Base-by-base conservation (phyloP, 2,888 invertebrate genomes). In the Ctena decussata region DNA sequence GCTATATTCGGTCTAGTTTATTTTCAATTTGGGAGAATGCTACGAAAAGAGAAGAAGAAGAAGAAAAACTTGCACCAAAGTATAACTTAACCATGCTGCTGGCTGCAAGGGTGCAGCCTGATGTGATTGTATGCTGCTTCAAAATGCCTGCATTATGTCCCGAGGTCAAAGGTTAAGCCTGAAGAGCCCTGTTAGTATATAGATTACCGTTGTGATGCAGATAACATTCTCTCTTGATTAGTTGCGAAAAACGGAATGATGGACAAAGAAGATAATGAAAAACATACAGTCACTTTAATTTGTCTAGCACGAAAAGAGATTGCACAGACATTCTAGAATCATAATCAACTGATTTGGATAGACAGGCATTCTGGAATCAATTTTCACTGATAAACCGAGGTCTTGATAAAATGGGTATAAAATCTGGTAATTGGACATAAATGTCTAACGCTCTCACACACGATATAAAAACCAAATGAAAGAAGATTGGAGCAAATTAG, bases 381-480 rank as follows among this genome's bases (percentile, higher is more conserved):
- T 86, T 82, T 53, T 75, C 81, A 41, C 53, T 70, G 80, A 82
- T 84, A 88, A 86, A 85, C 78, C 24, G 37, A 57, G 78, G 75
- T 76, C 44, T 70, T 71, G 86, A 91, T 91, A 89, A 91, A 85
- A 85, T 49, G 44, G 74, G 74, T 83, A 89, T 90, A 88, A 90
- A 90, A 85, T 77, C 86, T 60, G 79, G 88, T 91, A 89, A 91
- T 90, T 90, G 90, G 90, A 80, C 81, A 90, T 91, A 91, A 91
- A 91, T 87, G 91, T 84, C 90, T 88, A 44, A 41, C 74, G 77
- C 86, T 76, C 84, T 88, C 84, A 86, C 85, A 82, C 79, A 85
- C 57, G 77, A 57, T 74, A 86, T 90, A 90, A 90, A 89, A 89
- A 77, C 80, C 82, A 77, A 86, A 89, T 90, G 84, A 89, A 87